phyloP scores from a whole-genome alignment of 2,113 vertebrate genomes.

The Felis chaus region DNA sequence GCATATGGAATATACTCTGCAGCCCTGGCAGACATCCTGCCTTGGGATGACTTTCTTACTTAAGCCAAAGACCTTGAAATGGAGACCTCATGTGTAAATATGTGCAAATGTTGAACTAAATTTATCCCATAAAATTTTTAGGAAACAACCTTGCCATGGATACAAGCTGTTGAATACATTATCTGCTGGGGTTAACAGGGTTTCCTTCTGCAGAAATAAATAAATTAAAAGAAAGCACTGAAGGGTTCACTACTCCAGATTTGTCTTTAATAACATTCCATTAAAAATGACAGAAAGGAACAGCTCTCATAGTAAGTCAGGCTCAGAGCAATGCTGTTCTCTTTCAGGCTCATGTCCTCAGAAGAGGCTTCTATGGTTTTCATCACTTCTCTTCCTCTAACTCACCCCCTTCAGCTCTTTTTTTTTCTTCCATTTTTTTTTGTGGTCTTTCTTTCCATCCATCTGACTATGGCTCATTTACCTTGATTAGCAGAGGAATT shows the following conservation, averaged over 20 bases:
- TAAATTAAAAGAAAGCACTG: constrained; percentile 83
- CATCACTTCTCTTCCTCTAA: constrained; percentile 74
- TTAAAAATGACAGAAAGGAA: constrained; percentile 84
- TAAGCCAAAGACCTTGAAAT: constrained; percentile 80
- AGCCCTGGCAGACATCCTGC: constrained; percentile 63
- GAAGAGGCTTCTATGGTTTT: constrained; percentile 73
- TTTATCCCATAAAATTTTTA: constrained; percentile 84
- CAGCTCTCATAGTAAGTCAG: constrained; percentile 79
- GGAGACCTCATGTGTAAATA: constrained; percentile 79
- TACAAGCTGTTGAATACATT: constrained; percentile 84
- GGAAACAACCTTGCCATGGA: constrained; percentile 81
- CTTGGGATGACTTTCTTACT: constrained; percentile 76
- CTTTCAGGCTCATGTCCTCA: constrained; percentile 66
- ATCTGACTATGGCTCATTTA: constrained; percentile 82
- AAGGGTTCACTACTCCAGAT: constrained; percentile 84
- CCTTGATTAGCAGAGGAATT: constrained; percentile 80
- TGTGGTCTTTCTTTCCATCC: constrained; percentile 75
- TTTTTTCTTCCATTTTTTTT: constrained; percentile 13
- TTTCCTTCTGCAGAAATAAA: constrained; percentile 85
- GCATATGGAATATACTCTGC: constrained; percentile 15
- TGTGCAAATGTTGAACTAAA: constrained; percentile 84
- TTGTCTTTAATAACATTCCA: constrained; percentile 85
- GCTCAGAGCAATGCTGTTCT: constrained; percentile 57
- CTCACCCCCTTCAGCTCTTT: neutral
- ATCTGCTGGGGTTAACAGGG: constrained; percentile 84